These are phyloP conservation scores for Epicampocera succincta DNA, from an alignment of 2,888 invertebrate species.

Conservation along the genomic window DNA sequence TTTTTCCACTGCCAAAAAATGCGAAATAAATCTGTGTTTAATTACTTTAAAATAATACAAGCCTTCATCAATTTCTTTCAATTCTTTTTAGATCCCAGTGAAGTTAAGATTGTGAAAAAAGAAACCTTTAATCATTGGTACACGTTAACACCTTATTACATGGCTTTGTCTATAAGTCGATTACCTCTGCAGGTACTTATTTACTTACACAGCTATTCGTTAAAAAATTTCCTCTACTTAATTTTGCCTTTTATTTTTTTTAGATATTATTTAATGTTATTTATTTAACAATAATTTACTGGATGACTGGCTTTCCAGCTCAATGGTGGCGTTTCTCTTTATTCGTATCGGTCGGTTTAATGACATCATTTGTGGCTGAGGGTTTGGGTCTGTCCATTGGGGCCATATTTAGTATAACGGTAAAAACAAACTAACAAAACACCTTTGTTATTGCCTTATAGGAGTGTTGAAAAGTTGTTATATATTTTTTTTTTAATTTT, in stretches of 20 bases:
- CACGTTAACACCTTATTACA: conserved; percentile 85
- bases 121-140: conserved; percentile 89
- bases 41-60: no score
- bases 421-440: conserved; percentile 77
- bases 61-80: no score
- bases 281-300: conserved; percentile 85
- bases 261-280: conserved; percentile 84
- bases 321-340: conserved; percentile 85
- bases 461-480: no score
- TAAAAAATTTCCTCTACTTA: not conserved
- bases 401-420: conserved; percentile 85
- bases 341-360: conserved; percentile 86
- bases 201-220: conserved; percentile 46
- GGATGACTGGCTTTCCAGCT: conserved; percentile 87
- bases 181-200: conserved; percentile 84
- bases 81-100: conserved; percentile 84
- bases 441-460: no score
- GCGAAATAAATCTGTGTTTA: no score
- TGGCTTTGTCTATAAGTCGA: conserved; percentile 85
- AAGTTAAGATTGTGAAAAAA: conserved; percentile 86
- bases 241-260: conserved; percentile 62
- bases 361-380: conserved; percentile 89
- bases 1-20: no score
- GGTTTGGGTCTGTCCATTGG: conserved; percentile 91
- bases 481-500: no score